Base-by-base conservation (phyloP, 2,888 invertebrate species). In the Andrena minutula region DNA sequence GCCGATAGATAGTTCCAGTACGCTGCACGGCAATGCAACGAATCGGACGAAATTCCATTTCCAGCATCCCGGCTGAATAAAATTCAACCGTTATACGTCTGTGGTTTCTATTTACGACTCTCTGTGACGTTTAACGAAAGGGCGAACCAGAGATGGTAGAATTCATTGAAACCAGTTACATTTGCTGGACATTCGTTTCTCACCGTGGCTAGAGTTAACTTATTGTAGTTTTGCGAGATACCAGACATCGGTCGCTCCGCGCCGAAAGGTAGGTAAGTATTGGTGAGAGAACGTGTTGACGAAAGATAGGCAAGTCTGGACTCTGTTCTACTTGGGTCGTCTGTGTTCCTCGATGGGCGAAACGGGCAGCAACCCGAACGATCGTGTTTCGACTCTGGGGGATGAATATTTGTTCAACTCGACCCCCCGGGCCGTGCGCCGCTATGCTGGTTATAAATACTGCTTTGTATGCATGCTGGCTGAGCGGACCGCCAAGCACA, bases 381-480 rank as follows among this genome's bases (percentile, higher is more conserved):
- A 88, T 88, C 79, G 85, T 79, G 88, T 86, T 85, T 88, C 53
- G 85, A 87, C 79, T 80, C 74, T 16, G 51, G 78, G 68, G 79
- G 75, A 88, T 86, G 88, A 87, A 90, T 88, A 90, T 89, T 88
- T 87, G 87, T 86, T 76, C 81, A 70, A 78, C 82, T 84, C 81
- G 74, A 61, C 76, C 78, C 66, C 66, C n/a, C 61, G 75, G 80
- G 73, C 58, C 71, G 56, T 74, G 82, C 75, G 56, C 64, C 69
- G 74, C 65, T 71, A 80, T 53, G 75, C 30, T 58, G 77, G 86
- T 83, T 85, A 91, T 91, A 91, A 91, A 91, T 91, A 91, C 89
- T 88, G 89, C 86, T 92, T 91, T 91, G 91, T 91, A 92, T 91
- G 90, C 90, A 91, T 86, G 89, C 81, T 84, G 85, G 85, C 78